Evolutionary conservation across 2,797 vertebrate genomes (phyloP).

Genomic region (Peromyscus melanophrys): DNA sequence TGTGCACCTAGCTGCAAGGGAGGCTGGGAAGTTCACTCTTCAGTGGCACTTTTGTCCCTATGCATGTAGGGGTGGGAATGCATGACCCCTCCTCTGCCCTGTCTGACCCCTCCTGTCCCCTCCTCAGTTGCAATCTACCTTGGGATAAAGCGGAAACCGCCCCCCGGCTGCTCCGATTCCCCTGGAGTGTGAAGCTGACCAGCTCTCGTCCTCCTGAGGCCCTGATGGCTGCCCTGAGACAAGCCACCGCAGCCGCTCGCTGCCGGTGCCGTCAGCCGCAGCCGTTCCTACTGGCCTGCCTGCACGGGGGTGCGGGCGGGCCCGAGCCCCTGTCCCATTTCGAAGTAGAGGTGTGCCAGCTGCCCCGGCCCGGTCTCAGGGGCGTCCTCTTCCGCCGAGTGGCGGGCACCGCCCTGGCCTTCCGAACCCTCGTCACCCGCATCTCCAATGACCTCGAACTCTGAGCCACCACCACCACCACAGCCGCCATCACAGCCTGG

Average conservation of each 20-base stretch:
- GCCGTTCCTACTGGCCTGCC: constrained; percentile 95
- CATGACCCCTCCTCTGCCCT: no score
- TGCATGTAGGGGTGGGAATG: not conserved
- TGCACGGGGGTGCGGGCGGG: constrained; percentile 92
- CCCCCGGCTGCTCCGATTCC: constrained; percentile 95
- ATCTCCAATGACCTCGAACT: constrained; percentile 95
- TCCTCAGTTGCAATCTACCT: constrained; percentile 96
- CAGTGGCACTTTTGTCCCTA: not conserved
- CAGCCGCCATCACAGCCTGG: not conserved
- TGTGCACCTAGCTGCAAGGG: not conserved
- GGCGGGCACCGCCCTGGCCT: constrained; percentile 94
- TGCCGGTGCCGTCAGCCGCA: constrained; percentile 94
- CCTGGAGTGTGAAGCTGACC: constrained; percentile 95
- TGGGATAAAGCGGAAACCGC: constrained; percentile 96
- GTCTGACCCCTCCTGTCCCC: not conserved
- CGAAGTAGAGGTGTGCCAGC: constrained; percentile 95
- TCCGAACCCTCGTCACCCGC: constrained; percentile 94
- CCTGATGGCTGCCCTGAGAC: constrained; percentile 93
- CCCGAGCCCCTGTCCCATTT: constrained; percentile 91
- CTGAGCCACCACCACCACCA: constrained; percentile 85
- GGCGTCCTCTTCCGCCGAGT: constrained; percentile 94
- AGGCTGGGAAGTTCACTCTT: not conserved
- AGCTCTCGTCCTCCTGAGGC: constrained; percentile 92
- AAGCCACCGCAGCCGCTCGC: constrained; percentile 92
- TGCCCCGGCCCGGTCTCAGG: constrained; percentile 92